phyloP scores from a whole-genome alignment of 2,888 invertebrate genomes.

The Drosophila borealis region DNA sequence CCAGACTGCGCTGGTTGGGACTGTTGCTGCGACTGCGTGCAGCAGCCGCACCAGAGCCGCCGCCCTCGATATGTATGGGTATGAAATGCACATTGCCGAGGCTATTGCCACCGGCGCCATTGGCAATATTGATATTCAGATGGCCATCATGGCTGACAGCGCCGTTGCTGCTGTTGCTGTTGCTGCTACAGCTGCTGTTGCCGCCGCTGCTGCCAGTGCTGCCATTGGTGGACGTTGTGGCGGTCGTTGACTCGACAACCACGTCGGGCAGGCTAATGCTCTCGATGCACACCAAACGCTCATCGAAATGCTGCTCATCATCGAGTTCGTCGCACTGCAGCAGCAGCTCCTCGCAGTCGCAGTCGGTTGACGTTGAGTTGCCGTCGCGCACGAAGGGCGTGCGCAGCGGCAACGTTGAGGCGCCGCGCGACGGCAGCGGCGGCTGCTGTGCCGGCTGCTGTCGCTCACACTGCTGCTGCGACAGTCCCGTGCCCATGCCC shows the following conservation, averaged over 20 bases:
- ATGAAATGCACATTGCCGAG: constrained; percentile 83
- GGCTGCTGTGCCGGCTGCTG: constrained; percentile 31
- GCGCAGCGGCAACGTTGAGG: constrained; percentile 44
- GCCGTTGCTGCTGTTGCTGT: constrained; percentile 36
- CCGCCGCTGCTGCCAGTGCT: constrained; percentile 32
- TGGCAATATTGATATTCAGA: constrained; percentile 82
- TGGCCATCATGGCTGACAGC: constrained; percentile 66
- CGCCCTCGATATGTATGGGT: constrained; percentile 82
- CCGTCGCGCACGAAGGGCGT: constrained; percentile 81
- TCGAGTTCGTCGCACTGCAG: constrained; percentile 83
- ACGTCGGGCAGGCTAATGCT: constrained; percentile 85
- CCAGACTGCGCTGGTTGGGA: constrained; percentile 76
- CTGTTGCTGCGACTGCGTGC: constrained; percentile 70
- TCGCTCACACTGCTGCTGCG: not conserved
- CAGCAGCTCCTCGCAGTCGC: constrained; percentile 83
- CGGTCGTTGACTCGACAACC: constrained; percentile 84
- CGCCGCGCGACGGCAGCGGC: constrained; percentile 43
- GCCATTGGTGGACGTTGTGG: constrained; percentile 34
- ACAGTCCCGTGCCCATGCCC: not conserved
- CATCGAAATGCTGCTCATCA: constrained; percentile 66
- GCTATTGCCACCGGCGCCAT: constrained; percentile 81
- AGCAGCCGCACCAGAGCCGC: constrained; percentile 12
- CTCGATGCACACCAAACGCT: constrained; percentile 84
- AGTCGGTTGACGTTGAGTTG: constrained; percentile 77
- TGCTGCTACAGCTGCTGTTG: constrained; percentile 32